Percentiles rank a stretch among this genome's conserved stretches.
Conservation (phyloP, 2,113 vertebrate species). For the Poecile atricapillus region DNA sequence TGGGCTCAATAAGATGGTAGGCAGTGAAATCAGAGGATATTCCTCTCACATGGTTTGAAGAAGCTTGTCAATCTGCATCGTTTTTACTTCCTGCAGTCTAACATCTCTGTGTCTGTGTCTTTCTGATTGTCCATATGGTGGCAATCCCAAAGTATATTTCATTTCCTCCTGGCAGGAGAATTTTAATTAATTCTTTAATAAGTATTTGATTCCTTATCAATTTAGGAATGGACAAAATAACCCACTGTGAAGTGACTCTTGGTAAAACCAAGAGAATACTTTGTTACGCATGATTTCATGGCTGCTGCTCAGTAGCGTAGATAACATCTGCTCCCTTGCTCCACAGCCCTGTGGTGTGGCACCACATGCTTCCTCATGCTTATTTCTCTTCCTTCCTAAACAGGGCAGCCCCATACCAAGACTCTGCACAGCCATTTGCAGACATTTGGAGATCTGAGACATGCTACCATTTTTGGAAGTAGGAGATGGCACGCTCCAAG, state of each 20-base stretch:
- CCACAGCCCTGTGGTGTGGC: neutral
- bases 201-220: neutral
- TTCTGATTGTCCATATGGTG: neutral
- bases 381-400: neutral
- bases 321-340: neutral
- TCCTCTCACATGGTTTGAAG: neutral
- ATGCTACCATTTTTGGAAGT: neutral
- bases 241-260: neutral
- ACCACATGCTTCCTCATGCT: neutral
- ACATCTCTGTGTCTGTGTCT: neutral
- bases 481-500: neutral
- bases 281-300: neutral
- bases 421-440: neutral
- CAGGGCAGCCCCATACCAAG: neutral
- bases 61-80: neutral
- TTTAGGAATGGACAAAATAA: neutral
- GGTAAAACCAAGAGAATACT: neutral
- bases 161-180: neutral
- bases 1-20: neutral
- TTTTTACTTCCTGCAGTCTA: neutral
- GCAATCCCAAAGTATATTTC: constrained; percentile 14
- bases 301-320: neutral
- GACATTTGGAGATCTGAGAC: neutral
- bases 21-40: neutral
- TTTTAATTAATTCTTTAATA: neutral